Evolutionary conservation across 1,140 invertebrate species (phyloP).

Genomic region (Melipona quadrifasciata): DNA sequence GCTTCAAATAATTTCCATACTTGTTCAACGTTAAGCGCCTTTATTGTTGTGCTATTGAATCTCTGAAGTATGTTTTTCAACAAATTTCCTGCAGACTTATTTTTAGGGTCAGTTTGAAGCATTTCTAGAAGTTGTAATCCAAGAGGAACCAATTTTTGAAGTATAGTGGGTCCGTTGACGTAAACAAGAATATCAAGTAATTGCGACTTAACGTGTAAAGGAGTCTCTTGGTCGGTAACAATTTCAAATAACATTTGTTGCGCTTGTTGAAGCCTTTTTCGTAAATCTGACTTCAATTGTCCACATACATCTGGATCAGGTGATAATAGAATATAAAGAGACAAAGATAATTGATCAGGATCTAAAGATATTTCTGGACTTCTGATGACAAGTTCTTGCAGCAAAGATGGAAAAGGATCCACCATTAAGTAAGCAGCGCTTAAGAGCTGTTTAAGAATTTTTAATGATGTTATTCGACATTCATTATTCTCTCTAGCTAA

Average conservation of each 20-base stretch:
- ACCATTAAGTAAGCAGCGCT: conserved; percentile 62
- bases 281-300: conserved; percentile 69
- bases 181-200: conserved; percentile 81
- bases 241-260: conserved; percentile 71
- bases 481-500: conserved; percentile 67
- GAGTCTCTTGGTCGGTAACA: conserved; percentile 64
- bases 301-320: conserved; percentile 77
- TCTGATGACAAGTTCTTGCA: conserved; percentile 71
- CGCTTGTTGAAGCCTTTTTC: conserved; percentile 69
- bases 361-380: conserved; percentile 84
- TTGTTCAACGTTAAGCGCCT: conserved; percentile 73
- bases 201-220: conserved; percentile 79
- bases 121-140: conserved; percentile 67
- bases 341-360: conserved; percentile 83
- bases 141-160: conserved; percentile 73
- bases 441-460: conserved; percentile 70
- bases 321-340: conserved; percentile 82
- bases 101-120: conserved; percentile 37
- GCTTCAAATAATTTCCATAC: conserved; percentile 76
- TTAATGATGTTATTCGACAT: conserved; percentile 68
- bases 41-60: conserved; percentile 73
- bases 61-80: conserved; percentile 76
- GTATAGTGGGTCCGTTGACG: conserved; percentile 82
- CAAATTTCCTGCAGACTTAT: conserved; percentile 63
- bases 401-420: conserved; percentile 68